A percentile compares a stretch with the other conserved stretches of the same genome.
These are phyloP conservation scores for Heliconius congener DNA, from an alignment of 1,140 invertebrate genomes.

Conservation along the genomic window DNA sequence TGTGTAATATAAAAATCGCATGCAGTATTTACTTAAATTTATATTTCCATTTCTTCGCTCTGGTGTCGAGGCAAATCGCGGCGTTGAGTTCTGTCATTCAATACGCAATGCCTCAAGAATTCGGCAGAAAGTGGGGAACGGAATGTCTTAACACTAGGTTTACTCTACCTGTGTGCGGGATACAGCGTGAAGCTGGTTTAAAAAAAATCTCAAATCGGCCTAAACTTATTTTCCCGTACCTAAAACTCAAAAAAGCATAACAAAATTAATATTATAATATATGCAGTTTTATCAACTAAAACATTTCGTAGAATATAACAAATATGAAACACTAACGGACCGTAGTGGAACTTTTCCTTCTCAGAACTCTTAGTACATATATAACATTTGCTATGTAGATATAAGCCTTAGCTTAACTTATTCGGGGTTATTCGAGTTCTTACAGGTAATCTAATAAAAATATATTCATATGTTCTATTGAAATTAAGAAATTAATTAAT, in stretches of 20 bases:
- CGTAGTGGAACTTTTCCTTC: conserved; percentile 17
- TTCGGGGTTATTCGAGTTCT: conserved; percentile 17
- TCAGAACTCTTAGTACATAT: neutral
- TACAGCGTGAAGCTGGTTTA: too few species aligned
- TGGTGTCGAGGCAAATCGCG: too few species aligned
- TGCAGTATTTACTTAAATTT: too few species aligned
- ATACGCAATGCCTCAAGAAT: too few species aligned
- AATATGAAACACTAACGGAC: conserved; percentile 22
- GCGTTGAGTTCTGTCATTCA: too few species aligned
- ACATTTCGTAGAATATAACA: neutral
- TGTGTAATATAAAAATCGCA: too few species aligned
- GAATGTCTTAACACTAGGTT: too few species aligned
- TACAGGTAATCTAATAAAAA: neutral
- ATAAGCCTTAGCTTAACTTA: conserved; percentile 19
- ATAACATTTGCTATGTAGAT: neutral
- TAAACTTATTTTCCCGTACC: neutral
- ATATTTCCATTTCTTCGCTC: too few species aligned
- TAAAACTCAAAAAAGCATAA: neutral
- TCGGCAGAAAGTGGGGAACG: too few species aligned
- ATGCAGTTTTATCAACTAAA: conserved; percentile 8
- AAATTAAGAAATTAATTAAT: neutral
- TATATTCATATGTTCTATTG: neutral
- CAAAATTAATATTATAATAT: conserved; percentile 10
- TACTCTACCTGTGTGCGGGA: too few species aligned
- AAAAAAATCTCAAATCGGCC: too few species aligned